Percentiles rank a stretch among this genome's conserved stretches.
These are phyloP conservation scores for Capitella teleta DNA, from an alignment of 1,140 invertebrate genomes.

Conservation along the genomic window DNA sequence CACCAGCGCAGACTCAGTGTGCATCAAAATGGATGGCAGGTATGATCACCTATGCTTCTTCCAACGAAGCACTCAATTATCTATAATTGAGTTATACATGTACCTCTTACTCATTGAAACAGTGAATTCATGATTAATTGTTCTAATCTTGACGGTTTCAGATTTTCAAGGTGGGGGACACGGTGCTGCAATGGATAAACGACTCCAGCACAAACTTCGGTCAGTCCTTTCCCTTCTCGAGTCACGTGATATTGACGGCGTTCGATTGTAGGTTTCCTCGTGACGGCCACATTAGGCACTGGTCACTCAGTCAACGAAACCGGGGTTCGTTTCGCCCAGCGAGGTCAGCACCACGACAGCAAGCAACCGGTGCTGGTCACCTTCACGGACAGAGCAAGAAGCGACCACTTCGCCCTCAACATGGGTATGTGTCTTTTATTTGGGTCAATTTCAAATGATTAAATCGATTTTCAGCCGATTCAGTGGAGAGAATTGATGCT, in stretches of 20 bases:
- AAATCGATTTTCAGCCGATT: too few relatives aligned
- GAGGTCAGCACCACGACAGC: slow-evolving; percentile 37
- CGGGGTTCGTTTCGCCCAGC: slow-evolving; percentile 37
- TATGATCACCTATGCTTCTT: too few relatives aligned
- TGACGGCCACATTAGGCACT: slow-evolving; percentile 21
- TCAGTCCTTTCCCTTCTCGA: slow-evolving; percentile 12
- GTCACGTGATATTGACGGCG: not conserved
- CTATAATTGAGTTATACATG: too few relatives aligned
- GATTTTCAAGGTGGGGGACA: slow-evolving; percentile 46
- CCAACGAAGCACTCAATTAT: too few relatives aligned
- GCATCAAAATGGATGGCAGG: slow-evolving; percentile 48
- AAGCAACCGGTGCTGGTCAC: slow-evolving; percentile 42
- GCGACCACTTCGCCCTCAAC: not conserved
- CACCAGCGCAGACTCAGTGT: slow-evolving; percentile 46
- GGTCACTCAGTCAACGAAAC: slow-evolving; percentile 24
- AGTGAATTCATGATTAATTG: too few relatives aligned
- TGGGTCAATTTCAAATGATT: not conserved
- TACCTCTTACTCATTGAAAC: too few relatives aligned
- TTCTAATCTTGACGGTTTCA: too few relatives aligned
- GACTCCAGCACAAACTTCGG: slow-evolving; percentile 29
- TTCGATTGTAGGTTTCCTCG: slow-evolving; percentile 28
- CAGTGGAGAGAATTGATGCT: too few relatives aligned
- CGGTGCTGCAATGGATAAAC: slow-evolving; percentile 43
- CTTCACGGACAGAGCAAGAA: slow-evolving; percentile 31
- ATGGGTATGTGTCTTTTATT: not conserved